phyloP scores from a whole-genome alignment of 2,113 vertebrate genomes.

The Xiphorhynchus elegans region DNA sequence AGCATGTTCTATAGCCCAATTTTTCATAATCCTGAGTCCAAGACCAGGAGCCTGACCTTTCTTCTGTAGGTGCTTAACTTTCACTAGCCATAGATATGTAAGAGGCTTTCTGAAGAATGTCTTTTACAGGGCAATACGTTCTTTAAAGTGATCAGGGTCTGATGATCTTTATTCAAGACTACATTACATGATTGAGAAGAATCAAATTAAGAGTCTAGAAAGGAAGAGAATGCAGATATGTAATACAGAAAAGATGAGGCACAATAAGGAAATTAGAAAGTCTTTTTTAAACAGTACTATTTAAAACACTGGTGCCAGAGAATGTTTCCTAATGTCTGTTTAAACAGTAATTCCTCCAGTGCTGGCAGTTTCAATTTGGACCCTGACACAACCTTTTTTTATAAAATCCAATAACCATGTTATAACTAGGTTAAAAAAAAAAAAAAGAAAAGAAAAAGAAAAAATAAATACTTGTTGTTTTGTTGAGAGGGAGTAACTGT shows the following conservation, averaged over 20 bases:
- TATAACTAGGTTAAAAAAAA: background rate
- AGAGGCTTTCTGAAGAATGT: background rate
- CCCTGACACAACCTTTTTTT: background rate
- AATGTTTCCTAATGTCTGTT: background rate
- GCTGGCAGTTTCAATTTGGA: background rate
- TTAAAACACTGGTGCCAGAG: background rate
- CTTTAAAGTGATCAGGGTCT: background rate
- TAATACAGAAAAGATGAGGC: background rate
- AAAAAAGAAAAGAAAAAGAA: no score
- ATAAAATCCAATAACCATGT: background rate
- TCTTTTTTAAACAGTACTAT: background rate
- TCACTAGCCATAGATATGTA: background rate
- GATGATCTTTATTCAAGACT: background rate
- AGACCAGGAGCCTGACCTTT: background rate
- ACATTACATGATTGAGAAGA: background rate
- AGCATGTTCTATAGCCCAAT: background rate
- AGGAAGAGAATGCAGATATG: background rate
- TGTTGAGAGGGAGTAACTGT: background rate
- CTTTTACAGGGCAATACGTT: background rate
- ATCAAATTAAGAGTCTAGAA: background rate
- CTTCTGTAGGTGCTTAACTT: background rate
- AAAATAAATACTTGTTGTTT: background rate
- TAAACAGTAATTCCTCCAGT: background rate
- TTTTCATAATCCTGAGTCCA: background rate
- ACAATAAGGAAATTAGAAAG: background rate